A percentile compares a stretch with the other conserved stretches of the same genome.
Conservation (phyloP, 2,888 invertebrate genomes). For the Phortica magna region DNA sequence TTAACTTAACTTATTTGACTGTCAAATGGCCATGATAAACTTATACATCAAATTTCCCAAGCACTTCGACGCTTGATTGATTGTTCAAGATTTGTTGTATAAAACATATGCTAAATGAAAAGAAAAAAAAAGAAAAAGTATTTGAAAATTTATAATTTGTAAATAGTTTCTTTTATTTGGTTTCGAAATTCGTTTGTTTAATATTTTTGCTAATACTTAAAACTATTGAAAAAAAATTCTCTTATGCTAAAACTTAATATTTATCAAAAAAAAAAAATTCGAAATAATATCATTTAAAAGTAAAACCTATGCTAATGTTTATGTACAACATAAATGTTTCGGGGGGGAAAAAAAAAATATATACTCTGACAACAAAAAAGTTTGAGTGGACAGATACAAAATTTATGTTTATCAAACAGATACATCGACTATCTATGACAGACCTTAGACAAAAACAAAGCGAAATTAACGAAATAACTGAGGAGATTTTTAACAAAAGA, state of each 20-base stretch:
- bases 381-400: constrained; percentile 53
- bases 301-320: background rate
- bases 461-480: too few relatives aligned
- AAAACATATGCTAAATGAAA: too few relatives aligned
- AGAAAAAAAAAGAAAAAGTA: too few relatives aligned
- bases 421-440: too few relatives aligned
- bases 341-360: too few relatives aligned
- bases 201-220: constrained; percentile 67
- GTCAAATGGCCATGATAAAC: too few relatives aligned
- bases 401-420: background rate
- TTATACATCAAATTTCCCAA: too few relatives aligned
- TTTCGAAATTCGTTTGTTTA: constrained; percentile 69
- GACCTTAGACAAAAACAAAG: too few relatives aligned
- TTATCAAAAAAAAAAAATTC: constrained; percentile 38
- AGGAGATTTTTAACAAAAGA: background rate
- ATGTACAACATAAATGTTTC: constrained; percentile 1
- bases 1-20: too few relatives aligned
- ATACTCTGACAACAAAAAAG: constrained; percentile 5
- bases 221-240: constrained; percentile 66
- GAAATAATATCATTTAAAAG: too few relatives aligned
- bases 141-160: constrained; percentile 41
- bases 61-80: too few relatives aligned
- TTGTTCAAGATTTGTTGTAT: too few relatives aligned
- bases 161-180: constrained; percentile 61
- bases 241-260: constrained; percentile 63